Base-by-base conservation (phyloP, 2,113 vertebrate species). In the Trichomycterus rosablanca region DNA sequence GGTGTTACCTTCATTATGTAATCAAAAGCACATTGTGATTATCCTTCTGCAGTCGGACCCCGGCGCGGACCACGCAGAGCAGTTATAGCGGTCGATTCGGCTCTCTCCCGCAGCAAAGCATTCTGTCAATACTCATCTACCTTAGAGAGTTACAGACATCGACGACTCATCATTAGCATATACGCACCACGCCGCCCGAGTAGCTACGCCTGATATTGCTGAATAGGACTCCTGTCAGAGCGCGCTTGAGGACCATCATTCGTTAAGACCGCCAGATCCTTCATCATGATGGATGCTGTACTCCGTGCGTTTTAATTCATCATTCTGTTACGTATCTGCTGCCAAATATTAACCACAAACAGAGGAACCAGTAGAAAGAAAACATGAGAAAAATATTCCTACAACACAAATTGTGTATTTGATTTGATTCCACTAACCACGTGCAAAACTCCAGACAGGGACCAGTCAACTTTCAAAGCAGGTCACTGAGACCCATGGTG, bases 291-390 rank as follows among this genome's bases (percentile, higher is more conserved):
- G 76, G 78, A 87, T 87, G 78, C 71, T 61, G 73, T 44, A 44
- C 70, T 76, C 51, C 37, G 68, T 75, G 50, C 73, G 51, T 78
- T 84, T 84, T 78, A 81, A 81, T 86, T 78, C 67, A 83, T 84
- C 78, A 76, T 50, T 59, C 67, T 73, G 39, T 39, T 60, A 26
- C 18, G 35, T 40, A 74, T 71, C 76, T 74, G 72, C 78, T 20
- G 72, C 78, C 74, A 82, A 72, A 83, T 81, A 80, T 71, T 74
- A 76, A 73, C 37, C 74, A 71, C 68, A 64, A 79, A 71, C 37
- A 59, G 48, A 54, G 22, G 60, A 51, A 16, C 72, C 49, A 37
- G 37, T n/a, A 7, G 9, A 60, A 19, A 30, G 28, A 35, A 62
- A 52, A 43, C 54, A 19, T 37, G 32, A 32, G n/a, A n/a, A n/a